These are phyloP conservation scores for Microctenopoma stevenorrisi DNA, from an alignment of 2,797 vertebrate species.

Conservation along the genomic window DNA sequence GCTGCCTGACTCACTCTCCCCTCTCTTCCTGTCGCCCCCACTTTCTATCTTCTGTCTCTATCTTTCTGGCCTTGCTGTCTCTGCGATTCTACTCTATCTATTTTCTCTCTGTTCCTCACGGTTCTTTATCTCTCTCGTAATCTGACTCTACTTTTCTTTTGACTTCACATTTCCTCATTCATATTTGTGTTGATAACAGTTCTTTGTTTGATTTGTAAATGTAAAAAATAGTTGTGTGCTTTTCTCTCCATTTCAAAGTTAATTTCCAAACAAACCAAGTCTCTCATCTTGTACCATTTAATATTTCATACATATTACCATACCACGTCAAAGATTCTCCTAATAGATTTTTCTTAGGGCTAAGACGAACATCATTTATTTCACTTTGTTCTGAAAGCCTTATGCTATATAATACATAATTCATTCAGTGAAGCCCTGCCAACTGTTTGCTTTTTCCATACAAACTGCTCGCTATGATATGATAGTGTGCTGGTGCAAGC, in stretches of 20 bases:
- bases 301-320: conserved; percentile 48
- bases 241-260: conserved; percentile 27
- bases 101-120: conserved; percentile 35
- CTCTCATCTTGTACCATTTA: conserved; percentile 29
- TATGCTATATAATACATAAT: conserved; percentile 45
- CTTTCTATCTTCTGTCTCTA: conserved; percentile 55
- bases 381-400: conserved; percentile 46
- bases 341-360: conserved; percentile 37
- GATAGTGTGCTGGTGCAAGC: conserved; percentile 34
- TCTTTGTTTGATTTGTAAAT: conserved; percentile 17
- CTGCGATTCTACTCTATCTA: conserved; percentile 22
- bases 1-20: conserved; percentile 76
- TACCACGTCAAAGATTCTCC: conserved; percentile 35
- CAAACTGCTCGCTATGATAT: conserved; percentile 24
- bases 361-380: conserved; percentile 41
- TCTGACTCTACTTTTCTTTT: conserved; percentile 9
- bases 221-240: conserved; percentile 19
- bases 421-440: conserved; percentile 41
- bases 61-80: conserved; percentile 36
- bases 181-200: background rate
- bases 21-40: conserved; percentile 64
- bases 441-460: conserved; percentile 38
- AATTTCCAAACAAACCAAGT: conserved; percentile 27
- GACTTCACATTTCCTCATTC: conserved; percentile 13
- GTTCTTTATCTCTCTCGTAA: conserved; percentile 32